Evolutionary conservation across 2,797 vertebrate genomes (phyloP), one percentile per base, ranked within the genome.

Genomic region (Dicrostonyx torquatus): DNA sequence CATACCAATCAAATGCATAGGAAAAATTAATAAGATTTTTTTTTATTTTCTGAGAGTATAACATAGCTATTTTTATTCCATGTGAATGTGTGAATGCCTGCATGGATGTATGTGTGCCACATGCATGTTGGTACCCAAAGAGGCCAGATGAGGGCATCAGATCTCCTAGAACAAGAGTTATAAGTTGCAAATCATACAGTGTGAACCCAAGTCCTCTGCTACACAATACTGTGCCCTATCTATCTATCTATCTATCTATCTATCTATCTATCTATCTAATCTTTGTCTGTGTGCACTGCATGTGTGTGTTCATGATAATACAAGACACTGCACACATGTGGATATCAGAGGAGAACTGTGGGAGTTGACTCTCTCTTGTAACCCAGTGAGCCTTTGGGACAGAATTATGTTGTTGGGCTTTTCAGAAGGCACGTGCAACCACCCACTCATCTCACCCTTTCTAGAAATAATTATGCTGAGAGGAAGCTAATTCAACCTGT

Each of bases 11-110:
- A 97, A 77, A 70, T 91, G 87, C 66, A 87, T 75, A 93, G 87
- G 89, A 92, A 96, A 96, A 97, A 90, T 87, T 97, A 96, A 94
- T 95, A 97, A 95, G 93, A 94, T 93, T 93, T 95, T 91, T 82
- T 68, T 95, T 93, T 48, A 43, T 48, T 84, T 64, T 68, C 12
- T 85, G 18, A 85, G 34, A 24, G n/a, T 68, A 68, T 68, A 68
- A 85, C n/a, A n/a, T 15, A 68, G 20, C 22, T 68, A 15, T 34
- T 45, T 64, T 83, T n/a, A 68, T 85, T 48, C 18, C 50, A 68
- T 13, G 62, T 85, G 43, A 66, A 15, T 66, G 20, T n/a, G 6
- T n/a, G 17, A 68, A 12, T 12, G 20, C 43, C 43, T 68, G 31
- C 12, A n/a, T 50, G 31, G 29, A 34, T 50, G 20, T 2, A 66